phyloP scores from a whole-genome alignment of 2,113 vertebrate genomes.

The Nansenia antarctica region DNA sequence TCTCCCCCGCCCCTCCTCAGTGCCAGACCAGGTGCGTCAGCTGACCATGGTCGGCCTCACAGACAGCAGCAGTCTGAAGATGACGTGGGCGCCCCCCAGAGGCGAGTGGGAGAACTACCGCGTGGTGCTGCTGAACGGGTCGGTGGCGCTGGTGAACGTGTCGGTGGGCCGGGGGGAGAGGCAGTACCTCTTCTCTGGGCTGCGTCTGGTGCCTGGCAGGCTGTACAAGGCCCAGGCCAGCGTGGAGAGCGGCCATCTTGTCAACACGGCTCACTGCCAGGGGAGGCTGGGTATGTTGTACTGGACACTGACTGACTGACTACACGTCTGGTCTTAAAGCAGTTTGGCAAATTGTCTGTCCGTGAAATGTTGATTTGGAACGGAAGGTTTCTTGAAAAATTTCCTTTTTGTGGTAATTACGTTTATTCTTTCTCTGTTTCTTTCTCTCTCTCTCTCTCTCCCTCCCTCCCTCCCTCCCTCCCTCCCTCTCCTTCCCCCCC shows the following conservation, averaged over 20 bases:
- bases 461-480: neutral
- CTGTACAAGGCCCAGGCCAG: constrained; percentile 78
- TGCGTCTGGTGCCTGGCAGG: constrained; percentile 79
- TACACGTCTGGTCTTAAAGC: neutral
- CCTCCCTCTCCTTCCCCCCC: neutral
- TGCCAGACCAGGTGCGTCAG: constrained; percentile 75
- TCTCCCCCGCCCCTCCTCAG: constrained; percentile 59
- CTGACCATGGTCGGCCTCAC: constrained; percentile 61
- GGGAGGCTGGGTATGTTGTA: constrained; percentile 79
- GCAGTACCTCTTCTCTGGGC: constrained; percentile 54
- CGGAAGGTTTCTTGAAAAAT: neutral
- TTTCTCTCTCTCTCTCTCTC: constrained; percentile 1
- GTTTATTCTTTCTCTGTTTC: neutral
- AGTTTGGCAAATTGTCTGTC: no score
- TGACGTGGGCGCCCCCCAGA: constrained; percentile 85
- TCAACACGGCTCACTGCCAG: constrained; percentile 68
- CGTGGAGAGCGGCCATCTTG: constrained; percentile 80
- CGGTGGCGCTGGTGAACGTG: constrained; percentile 70
- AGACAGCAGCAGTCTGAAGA: constrained; percentile 61
- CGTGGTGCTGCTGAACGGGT: constrained; percentile 76
- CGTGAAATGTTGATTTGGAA: neutral
- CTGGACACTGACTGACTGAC: neutral
- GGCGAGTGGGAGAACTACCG: constrained; percentile 89
- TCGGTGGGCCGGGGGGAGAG: constrained; percentile 62
- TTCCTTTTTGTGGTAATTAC: neutral